A percentile compares a stretch with the other conserved stretches of the same genome.
phyloP scores from a whole-genome alignment of 2,888 invertebrate genomes.

The Drosophila helvetica region DNA sequence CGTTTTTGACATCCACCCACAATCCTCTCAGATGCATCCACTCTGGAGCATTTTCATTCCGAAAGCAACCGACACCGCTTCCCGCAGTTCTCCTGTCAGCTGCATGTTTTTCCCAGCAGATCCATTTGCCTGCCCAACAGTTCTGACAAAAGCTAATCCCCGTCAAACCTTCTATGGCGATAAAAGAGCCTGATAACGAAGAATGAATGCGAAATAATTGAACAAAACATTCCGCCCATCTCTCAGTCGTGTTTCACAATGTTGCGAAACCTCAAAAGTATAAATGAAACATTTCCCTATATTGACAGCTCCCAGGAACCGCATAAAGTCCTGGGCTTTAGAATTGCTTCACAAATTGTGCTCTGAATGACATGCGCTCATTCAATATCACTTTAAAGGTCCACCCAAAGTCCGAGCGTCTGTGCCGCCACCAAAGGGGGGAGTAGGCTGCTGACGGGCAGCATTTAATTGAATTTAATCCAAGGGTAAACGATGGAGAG shows the following conservation, averaged over 20 bases:
- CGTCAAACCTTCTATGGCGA: conserved; percentile 14
- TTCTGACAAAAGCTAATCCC: conserved; percentile 35
- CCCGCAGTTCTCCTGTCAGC: conserved; percentile 15
- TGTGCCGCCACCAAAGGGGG: background rate
- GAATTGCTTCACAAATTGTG: background rate
- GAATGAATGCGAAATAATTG: too few species aligned
- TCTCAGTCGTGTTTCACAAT: background rate
- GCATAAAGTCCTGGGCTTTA: background rate
- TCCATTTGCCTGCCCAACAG: conserved; percentile 30
- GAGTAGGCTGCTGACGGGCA: conserved; percentile 6
- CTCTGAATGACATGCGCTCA: too few species aligned
- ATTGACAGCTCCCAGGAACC: background rate
- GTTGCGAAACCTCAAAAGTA: background rate
- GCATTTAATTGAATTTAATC: conserved; percentile 38
- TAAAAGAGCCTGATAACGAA: conserved; percentile 31
- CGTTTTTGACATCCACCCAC: conserved; percentile 27
- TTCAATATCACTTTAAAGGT: background rate
- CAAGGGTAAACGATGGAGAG: conserved; percentile 4
- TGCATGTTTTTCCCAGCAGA: conserved; percentile 22
- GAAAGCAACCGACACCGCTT: background rate
- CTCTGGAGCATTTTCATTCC: conserved; percentile 18
- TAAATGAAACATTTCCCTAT: background rate
- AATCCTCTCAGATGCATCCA: conserved; percentile 19
- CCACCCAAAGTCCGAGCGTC: background rate
- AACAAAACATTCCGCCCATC: background rate